These are phyloP conservation scores for Morelia viridis DNA, from an alignment of 2,797 vertebrate species.

Conservation along the genomic window DNA sequence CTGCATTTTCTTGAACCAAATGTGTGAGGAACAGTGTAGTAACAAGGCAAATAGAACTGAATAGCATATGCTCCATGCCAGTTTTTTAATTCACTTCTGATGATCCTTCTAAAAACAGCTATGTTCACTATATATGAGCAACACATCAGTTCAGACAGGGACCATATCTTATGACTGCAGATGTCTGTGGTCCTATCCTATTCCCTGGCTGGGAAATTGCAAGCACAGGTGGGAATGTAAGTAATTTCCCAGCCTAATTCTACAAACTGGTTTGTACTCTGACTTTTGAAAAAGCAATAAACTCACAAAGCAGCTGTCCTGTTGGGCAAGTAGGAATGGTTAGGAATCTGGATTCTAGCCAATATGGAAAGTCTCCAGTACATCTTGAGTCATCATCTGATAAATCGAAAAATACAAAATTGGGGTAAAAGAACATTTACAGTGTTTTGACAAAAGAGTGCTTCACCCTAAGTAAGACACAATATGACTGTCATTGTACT, in stretches of 20 bases:
- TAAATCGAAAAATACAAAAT: background rate
- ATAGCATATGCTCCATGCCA: constrained; percentile 53
- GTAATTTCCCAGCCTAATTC: background rate
- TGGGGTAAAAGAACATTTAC: background rate
- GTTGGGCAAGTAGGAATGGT: background rate
- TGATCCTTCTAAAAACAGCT: background rate
- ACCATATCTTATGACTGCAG: background rate
- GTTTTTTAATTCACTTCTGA: constrained; percentile 60
- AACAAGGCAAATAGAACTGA: constrained; percentile 61
- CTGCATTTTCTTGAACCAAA: constrained; percentile 60
- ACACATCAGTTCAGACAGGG: background rate
- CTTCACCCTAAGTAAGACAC: background rate
- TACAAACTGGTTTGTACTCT: background rate
- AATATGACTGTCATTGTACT: background rate
- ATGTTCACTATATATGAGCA: constrained; percentile 13
- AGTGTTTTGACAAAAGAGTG: background rate
- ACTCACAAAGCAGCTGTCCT: background rate
- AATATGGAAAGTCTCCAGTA: background rate
- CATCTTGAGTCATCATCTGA: background rate
- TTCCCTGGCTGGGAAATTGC: background rate
- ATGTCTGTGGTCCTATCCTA: background rate
- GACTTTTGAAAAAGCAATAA: background rate
- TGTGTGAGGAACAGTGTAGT: constrained; percentile 60
- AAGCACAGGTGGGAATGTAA: background rate
- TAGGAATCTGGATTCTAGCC: background rate